Base-by-base conservation (phyloP, 2,888 invertebrate genomes). In the Pomacea canaliculata region DNA sequence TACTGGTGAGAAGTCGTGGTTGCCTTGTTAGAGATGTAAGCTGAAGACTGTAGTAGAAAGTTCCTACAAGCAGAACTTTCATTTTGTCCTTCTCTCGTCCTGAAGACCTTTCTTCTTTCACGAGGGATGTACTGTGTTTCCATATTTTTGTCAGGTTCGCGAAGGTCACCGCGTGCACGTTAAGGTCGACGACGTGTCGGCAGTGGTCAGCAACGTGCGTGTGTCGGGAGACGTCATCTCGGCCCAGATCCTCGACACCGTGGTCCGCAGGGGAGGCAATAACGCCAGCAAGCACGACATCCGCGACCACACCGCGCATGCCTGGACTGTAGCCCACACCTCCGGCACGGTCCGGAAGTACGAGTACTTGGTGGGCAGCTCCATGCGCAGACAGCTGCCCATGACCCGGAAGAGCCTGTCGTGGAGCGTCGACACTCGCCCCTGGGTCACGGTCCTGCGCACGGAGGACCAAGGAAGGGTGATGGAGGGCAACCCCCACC, bases 371-470 rank as follows among this genome's bases (percentile, higher is more conserved):
- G 73, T 79, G 7, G 79, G 79, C 46, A 73, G 70, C 27, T 51
- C 79, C 0, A 23, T 9, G 9, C 51, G 73, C 19, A 66, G 73
- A 73, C 19, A 27, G 12, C 65, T 49, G 19, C 62, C 60, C 12
- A 70, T 73, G 13, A 27, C 7, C 10, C 49, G 69, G 7, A 71
- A 72, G 51, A 48, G 48, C 19, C 56, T 79, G 27, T 70, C 76
- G 66, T 79, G 79, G 79, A 78, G 73, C 65, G 74, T 76, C 18
- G 79, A 79, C 74, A 79, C 79, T 10, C 27, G 79, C 18, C 79
- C 79, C 3, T 79, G 79, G 79, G 37, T 51, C 8, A 65, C 69
- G n/a, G 59, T 78, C n/a, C 74, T 79, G 12, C 49, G 71, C 49
- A 79, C 79, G 5, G 67, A 69, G 37, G 79, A 78, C 68, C 79